Percentiles rank a stretch among this genome's conserved stretches.
phyloP scores from a whole-genome alignment of 1,140 invertebrate genomes.

The Aleiodes sp. region DNA sequence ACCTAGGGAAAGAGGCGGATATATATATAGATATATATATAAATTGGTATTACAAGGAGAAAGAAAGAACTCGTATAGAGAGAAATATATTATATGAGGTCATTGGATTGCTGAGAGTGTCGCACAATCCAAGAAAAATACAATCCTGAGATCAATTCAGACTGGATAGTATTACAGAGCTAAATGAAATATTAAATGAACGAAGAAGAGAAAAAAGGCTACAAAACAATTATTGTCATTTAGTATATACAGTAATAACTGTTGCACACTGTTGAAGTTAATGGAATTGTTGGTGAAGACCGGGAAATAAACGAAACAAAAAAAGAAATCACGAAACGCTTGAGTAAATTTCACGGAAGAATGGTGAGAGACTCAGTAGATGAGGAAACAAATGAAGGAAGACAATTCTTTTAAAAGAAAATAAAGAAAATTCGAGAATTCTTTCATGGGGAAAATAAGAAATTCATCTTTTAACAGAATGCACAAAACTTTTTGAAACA shows the following conservation, averaged over 20 bases:
- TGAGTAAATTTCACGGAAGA: constrained; percentile 31
- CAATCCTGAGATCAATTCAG: neutral
- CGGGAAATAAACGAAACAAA: neutral
- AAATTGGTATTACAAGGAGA: neutral
- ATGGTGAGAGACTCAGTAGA: neutral
- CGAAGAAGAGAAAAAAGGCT: too few relatives aligned
- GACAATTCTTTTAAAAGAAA: neutral
- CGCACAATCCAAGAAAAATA: neutral
- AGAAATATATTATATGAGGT: neutral
- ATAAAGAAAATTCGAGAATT: neutral
- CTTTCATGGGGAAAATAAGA: neutral
- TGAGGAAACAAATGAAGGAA: constrained; percentile 2
- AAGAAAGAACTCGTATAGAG: neutral
- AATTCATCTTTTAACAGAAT: too few relatives aligned
- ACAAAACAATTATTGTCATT: neutral
- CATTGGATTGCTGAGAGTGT: neutral
- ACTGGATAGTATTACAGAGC: neutral
- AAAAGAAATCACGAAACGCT: constrained; percentile 28
- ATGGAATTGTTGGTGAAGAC: constrained; percentile 22
- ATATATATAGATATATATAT: too few relatives aligned
- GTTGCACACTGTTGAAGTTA: constrained; percentile 7
- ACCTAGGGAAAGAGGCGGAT: neutral
- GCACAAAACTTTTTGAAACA: too few relatives aligned
- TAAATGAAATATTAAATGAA: neutral
- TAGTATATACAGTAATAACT: neutral